phyloP scores from a whole-genome alignment of 2,888 invertebrate species.

The Chrysina gloriosa region DNA sequence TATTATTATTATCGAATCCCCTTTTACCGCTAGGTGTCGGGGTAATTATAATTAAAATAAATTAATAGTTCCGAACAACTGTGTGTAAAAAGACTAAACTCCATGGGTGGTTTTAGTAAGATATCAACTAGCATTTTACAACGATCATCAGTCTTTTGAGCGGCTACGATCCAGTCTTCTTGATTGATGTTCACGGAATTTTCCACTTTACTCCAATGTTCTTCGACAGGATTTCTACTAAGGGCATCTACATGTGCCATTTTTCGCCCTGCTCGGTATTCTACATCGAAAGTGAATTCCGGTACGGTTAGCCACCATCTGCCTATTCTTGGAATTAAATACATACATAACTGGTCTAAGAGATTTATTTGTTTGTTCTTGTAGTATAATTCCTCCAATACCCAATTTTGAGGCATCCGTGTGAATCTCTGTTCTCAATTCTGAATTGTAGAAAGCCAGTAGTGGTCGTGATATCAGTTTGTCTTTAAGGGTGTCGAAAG shows the following conservation, averaged over 20 bases:
- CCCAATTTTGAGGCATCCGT: conserved; percentile 47
- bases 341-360: conserved; percentile 44
- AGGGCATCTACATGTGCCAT: background rate
- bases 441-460: no score
- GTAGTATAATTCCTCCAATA: conserved; percentile 42
- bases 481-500: conserved; percentile 34
- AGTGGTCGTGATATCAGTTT: conserved; percentile 26
- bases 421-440: conserved; percentile 45
- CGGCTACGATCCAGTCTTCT: conserved; percentile 47
- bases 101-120: no score
- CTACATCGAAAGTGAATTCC: no score
- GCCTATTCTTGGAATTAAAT: conserved; percentile 53
- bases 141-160: conserved; percentile 47
- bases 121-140: conserved; percentile 41
- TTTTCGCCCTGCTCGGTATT: no score
- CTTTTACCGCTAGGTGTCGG: no score
- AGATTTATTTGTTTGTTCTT: conserved; percentile 17
- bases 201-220: background rate
- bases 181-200: conserved; percentile 35
- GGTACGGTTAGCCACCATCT: conserved; percentile 58
- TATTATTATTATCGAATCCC: no score
- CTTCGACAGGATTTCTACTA: background rate
- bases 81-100: no score
- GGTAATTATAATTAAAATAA: no score
- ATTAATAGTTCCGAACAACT: no score